Conservation (phyloP, 2,797 vertebrate genomes). For the Neoniphon sammara region DNA sequence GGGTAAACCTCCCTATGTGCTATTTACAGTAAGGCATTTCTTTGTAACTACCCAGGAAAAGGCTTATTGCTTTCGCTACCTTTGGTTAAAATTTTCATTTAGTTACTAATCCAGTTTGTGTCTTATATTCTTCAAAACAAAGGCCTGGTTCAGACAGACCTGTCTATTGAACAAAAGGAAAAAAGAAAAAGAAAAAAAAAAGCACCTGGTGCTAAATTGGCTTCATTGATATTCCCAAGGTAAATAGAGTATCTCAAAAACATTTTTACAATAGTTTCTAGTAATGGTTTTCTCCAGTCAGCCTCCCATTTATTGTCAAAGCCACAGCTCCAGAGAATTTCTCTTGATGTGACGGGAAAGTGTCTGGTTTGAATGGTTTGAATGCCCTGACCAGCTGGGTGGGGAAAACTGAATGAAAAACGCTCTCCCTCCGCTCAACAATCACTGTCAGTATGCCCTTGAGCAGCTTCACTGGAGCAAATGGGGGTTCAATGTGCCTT, state of each 20-base stretch:
- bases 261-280: conserved; percentile 54
- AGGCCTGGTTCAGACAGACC: conserved; percentile 7
- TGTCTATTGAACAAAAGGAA: no score
- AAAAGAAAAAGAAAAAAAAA: not conserved
- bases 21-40: conserved; percentile 18
- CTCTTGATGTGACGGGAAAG: conserved; percentile 1
- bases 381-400: not conserved
- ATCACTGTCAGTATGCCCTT: conserved; percentile 46
- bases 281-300: conserved; percentile 26
- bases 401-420: not conserved
- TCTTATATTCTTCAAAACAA: conserved; percentile 7
- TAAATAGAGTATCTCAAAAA: conserved; percentile 61
- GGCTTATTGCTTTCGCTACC: conserved; percentile 45
- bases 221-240: conserved; percentile 64
- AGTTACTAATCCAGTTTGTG: not conserved
- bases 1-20: conserved; percentile 3
- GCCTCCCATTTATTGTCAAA: conserved; percentile 37
- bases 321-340: not conserved
- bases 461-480: conserved; percentile 12
- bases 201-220: conserved; percentile 57
- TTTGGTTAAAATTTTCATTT: conserved; percentile 17
- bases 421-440: conserved; percentile 2
- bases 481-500: no score
- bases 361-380: no score
- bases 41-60: conserved; percentile 30